Percentiles rank a stretch among this genome's conserved stretches.
These are phyloP conservation scores for Xestia ashworthii DNA, from an alignment of 2,888 invertebrate genomes.

Conservation along the genomic window DNA sequence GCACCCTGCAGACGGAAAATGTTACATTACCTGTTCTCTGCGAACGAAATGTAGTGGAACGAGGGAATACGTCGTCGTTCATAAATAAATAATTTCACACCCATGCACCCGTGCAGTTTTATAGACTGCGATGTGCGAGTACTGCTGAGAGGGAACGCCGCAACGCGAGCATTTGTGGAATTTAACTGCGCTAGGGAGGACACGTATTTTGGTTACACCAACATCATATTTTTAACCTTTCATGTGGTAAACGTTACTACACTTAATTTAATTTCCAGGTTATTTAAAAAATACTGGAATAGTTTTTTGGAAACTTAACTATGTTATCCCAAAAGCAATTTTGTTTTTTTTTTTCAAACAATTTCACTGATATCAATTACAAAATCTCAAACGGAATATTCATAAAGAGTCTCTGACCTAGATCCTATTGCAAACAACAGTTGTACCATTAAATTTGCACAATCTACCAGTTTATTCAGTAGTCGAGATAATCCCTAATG, in stretches of 20 bases:
- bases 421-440: slow-evolving; percentile 5
- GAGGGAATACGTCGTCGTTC: slow-evolving; percentile 58
- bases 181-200: slow-evolving; percentile 7
- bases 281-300: background rate
- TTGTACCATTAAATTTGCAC: slow-evolving; percentile 9
- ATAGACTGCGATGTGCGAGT: slow-evolving; percentile 37
- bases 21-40: slow-evolving; percentile 55
- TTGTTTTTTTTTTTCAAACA: background rate
- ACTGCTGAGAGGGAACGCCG: slow-evolving; percentile 32
- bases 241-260: background rate
- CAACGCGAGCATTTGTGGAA: slow-evolving; percentile 38
- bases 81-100: slow-evolving; percentile 66
- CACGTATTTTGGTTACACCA: slow-evolving; percentile 19
- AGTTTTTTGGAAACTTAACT: background rate
- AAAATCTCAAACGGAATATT: background rate
- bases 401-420: background rate
- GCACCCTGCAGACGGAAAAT: slow-evolving; percentile 40
- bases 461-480: slow-evolving; percentile 8
- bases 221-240: slow-evolving; percentile 6
- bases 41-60: slow-evolving; percentile 48
- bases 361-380: background rate
- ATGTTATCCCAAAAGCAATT: background rate
- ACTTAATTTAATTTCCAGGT: background rate
- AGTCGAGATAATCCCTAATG: slow-evolving; percentile 35
- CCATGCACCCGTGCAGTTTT: slow-evolving; percentile 44